These are phyloP conservation scores for Silurus lanzhouensis DNA, from an alignment of 2,797 vertebrate genomes.

Conservation along the genomic window DNA sequence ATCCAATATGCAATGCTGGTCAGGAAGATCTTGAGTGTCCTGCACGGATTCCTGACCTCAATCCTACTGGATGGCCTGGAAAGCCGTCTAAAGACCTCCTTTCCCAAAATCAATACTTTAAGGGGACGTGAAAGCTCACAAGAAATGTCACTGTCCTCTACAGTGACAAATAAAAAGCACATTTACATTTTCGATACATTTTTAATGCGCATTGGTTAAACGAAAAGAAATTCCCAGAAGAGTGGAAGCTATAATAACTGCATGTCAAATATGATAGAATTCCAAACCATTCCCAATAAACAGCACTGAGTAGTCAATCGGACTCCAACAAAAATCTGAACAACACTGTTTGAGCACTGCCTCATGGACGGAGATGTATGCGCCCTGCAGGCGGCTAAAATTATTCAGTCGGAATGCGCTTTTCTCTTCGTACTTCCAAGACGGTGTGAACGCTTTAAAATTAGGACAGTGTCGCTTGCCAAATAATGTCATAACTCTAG, in stretches of 20 bases:
- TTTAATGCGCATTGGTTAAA: background rate
- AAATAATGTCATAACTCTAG: conserved; percentile 58
- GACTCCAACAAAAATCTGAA: background rate
- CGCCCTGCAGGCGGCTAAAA: background rate
- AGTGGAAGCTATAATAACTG: too few species aligned
- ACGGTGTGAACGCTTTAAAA: conserved; percentile 60
- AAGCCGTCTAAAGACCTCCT: too few species aligned
- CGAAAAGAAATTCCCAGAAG: background rate
- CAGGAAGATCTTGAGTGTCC: too few species aligned
- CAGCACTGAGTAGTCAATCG: background rate
- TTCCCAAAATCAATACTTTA: too few species aligned
- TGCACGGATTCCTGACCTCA: too few species aligned
- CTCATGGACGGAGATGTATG: background rate
- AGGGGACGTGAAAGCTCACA: too few species aligned
- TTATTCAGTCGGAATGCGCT: conserved; percentile 42
- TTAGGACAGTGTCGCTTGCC: conserved; percentile 58
- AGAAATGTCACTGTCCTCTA: too few species aligned
- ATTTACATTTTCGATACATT: too few species aligned
- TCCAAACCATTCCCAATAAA: background rate
- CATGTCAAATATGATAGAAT: background rate
- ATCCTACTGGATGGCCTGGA: too few species aligned
- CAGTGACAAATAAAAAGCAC: too few species aligned
- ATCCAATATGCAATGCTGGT: background rate
- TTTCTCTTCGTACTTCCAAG: background rate
- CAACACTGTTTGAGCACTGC: conserved; percentile 4